phyloP scores from a whole-genome alignment of 2,888 invertebrate genomes.

The Zelleria hepariella region DNA sequence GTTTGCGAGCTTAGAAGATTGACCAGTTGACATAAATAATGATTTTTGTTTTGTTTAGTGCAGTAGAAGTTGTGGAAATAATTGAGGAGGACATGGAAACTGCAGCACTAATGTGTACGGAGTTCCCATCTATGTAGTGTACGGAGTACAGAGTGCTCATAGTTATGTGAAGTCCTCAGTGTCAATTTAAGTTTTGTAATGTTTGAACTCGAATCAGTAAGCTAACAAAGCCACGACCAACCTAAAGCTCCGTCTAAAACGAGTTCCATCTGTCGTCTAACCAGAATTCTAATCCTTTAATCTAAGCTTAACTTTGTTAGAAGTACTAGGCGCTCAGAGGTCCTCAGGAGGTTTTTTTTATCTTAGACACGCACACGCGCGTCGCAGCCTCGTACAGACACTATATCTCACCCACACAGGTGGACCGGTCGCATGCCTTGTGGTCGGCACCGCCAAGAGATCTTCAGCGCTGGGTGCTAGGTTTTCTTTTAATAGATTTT shows the following conservation, averaged over 20 bases:
- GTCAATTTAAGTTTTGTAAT: too few relatives aligned
- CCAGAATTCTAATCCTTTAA: conserved; percentile 7
- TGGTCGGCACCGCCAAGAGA: neutral
- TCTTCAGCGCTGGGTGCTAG: neutral
- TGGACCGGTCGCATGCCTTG: neutral
- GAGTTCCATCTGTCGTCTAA: neutral
- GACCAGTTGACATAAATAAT: too few relatives aligned
- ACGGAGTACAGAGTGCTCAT: too few relatives aligned
- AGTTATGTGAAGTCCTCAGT: too few relatives aligned
- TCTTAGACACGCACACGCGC: neutral
- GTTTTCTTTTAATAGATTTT: too few relatives aligned
- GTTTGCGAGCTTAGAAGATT: too few relatives aligned
- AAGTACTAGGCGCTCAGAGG: conserved; percentile 6
- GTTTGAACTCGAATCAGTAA: neutral
- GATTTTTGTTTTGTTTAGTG: too few relatives aligned
- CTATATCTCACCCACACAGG: conserved; percentile 2
- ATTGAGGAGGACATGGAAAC: too few relatives aligned
- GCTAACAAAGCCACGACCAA: neutral
- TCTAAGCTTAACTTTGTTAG: conserved; percentile 7
- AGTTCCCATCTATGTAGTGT: too few relatives aligned
- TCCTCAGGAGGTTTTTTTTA: neutral
- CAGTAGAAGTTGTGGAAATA: too few relatives aligned
- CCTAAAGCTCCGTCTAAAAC: neutral
- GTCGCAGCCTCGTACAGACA: neutral
- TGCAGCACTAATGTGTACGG: too few relatives aligned